Evolutionary conservation across 1,140 invertebrate genomes (phyloP).

Genomic region (Anoplophora glabripennis): DNA sequence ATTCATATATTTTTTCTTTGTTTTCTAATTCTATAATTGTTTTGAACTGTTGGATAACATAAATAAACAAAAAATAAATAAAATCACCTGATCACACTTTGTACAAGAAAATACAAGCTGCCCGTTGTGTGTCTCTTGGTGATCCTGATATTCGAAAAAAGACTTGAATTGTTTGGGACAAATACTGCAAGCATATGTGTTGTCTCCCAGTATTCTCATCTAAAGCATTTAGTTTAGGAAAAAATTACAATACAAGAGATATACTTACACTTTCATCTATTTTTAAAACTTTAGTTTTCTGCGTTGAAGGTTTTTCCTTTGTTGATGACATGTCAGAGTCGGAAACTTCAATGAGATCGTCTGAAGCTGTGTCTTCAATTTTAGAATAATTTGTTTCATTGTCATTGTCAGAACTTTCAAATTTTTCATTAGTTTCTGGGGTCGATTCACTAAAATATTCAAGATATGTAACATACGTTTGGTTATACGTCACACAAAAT

Average conservation of each 20-base stretch:
- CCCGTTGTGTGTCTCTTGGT: constrained; percentile 20
- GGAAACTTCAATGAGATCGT: not conserved
- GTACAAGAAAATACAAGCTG: constrained; percentile 18
- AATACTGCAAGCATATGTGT: constrained; percentile 15
- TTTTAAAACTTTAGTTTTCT: constrained; percentile 3
- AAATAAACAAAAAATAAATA: not conserved
- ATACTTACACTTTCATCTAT: constrained; percentile 6
- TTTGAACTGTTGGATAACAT: not conserved
- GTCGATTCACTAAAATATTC: no score
- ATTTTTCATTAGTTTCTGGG: no score
- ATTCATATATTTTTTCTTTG: not conserved
- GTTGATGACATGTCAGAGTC: not conserved
- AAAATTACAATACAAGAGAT: not conserved
- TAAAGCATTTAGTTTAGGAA: not conserved
- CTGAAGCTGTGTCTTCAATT: not conserved
- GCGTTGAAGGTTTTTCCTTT: not conserved
- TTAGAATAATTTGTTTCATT: not conserved
- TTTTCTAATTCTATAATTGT: not conserved
- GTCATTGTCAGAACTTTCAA: no score
- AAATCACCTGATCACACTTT: constrained; percentile 21
- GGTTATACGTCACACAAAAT: no score
- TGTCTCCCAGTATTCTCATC: constrained; percentile 11
- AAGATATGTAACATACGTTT: no score
- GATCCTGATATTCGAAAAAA: constrained; percentile 17
- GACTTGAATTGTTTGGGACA: constrained; percentile 3